Conservation (phyloP, 2,888 invertebrate species). For the Apamea crenata region DNA sequence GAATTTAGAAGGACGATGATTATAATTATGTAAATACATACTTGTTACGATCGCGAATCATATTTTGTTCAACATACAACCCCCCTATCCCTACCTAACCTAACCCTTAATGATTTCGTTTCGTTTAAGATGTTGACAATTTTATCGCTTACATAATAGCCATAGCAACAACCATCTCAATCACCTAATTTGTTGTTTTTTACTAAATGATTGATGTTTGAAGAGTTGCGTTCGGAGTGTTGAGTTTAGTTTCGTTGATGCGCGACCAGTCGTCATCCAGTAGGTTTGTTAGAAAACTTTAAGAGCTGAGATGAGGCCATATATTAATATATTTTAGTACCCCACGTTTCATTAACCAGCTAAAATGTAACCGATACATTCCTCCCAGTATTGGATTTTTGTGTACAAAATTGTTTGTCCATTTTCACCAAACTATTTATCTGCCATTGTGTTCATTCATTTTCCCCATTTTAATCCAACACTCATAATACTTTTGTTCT, state of each 20-base stretch:
- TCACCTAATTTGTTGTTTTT: slow-evolving; percentile 52
- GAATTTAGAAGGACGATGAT: too few relatives aligned
- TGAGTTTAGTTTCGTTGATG: slow-evolving; percentile 53
- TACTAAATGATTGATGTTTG: slow-evolving; percentile 63
- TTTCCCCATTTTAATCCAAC: slow-evolving; percentile 8
- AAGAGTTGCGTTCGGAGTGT: slow-evolving; percentile 65
- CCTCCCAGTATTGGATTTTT: slow-evolving; percentile 82
- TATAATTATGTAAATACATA: too few relatives aligned
- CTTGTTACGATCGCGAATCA: too few relatives aligned
- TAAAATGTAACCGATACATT: slow-evolving; percentile 79
- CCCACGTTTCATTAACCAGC: slow-evolving; percentile 53
- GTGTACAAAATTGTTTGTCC: slow-evolving; percentile 69
- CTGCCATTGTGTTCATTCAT: slow-evolving; percentile 40
- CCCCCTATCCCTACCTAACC: too few relatives aligned
- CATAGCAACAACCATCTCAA: slow-evolving; percentile 33
- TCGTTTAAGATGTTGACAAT: background rate
- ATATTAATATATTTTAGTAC: slow-evolving; percentile 63
- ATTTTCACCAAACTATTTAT: slow-evolving; percentile 59
- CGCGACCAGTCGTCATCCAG: slow-evolving; percentile 80
- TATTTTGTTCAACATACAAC: too few relatives aligned
- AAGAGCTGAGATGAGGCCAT: slow-evolving; percentile 86
- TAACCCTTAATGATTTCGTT: background rate
- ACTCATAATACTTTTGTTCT: background rate
- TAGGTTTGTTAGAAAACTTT: slow-evolving; percentile 87
- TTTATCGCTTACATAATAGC: background rate